A percentile compares a stretch with the other conserved stretches of the same genome.
phyloP scores from a whole-genome alignment of 2,888 invertebrate species.

The Dynastes grantii region DNA sequence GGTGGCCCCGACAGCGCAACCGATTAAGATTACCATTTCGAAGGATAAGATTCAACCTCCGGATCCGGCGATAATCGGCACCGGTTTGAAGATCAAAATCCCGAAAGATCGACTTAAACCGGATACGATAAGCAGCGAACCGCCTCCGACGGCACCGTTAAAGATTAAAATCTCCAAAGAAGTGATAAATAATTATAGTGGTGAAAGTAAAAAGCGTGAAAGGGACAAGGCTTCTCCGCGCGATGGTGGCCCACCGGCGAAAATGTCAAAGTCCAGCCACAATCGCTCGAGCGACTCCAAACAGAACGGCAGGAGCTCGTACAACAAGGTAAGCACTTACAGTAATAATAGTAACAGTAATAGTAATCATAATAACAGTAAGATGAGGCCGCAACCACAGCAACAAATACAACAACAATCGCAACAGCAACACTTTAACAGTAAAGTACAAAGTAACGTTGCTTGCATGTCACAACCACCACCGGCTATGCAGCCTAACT shows the following conservation, averaged over 20 bases:
- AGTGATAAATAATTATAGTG: constrained; percentile 71
- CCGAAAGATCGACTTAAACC: constrained; percentile 82
- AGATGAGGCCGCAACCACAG: constrained; percentile 42
- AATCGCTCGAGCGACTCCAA: constrained; percentile 61
- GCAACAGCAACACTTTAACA: constrained; percentile 55
- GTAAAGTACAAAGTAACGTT: constrained; percentile 57
- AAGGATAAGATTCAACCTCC: constrained; percentile 73
- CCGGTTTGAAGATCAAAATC: constrained; percentile 85
- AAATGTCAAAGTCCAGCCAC: constrained; percentile 63
- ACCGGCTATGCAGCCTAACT: constrained; percentile 64
- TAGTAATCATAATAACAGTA: constrained; percentile 58
- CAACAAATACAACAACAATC: constrained; percentile 40
- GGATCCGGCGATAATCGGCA: constrained; percentile 53
- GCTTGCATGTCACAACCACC: constrained; percentile 70
- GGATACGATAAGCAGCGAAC: constrained; percentile 63
- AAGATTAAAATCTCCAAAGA: constrained; percentile 89
- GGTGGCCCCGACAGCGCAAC: constrained; percentile 65
- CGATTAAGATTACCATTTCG: constrained; percentile 75
- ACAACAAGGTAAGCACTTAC: constrained; percentile 67
- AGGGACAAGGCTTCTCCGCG: constrained; percentile 67
- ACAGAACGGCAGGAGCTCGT: constrained; percentile 68
- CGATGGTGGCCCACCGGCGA: constrained; percentile 66
- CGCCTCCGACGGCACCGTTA: constrained; percentile 65
- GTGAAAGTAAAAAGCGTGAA: constrained; percentile 67
- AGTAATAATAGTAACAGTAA: constrained; percentile 52